Base-by-base conservation (phyloP, 2,113 vertebrate genomes). In the Cyanoramphus novaezelandiae region DNA sequence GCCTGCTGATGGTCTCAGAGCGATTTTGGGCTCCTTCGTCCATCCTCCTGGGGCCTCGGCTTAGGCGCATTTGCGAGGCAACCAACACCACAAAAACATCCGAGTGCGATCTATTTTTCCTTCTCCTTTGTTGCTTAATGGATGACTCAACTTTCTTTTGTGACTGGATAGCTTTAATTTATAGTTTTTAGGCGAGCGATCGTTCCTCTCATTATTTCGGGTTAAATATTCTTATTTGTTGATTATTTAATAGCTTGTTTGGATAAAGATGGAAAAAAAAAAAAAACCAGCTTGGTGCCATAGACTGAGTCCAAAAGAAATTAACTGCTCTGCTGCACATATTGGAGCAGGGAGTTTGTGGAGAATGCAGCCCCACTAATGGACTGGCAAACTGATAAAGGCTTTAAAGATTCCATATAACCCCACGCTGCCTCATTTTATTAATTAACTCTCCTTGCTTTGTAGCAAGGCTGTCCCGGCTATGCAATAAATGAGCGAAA, bases 291-390 rank as follows among this genome's bases (percentile, higher is more conserved):
- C 97, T 97, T 97, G 96, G 96, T 97, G 95, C 97, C 97, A 98
- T 96, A 97, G 97, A 97, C 96, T 7, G 97, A 98, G 97, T 98
- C 98, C 98, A 98, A 98, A 98, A 98, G 97, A 98, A 98, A 98
- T 98, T 98, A 98, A 97, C 97, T 98, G 98, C 98, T 98, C 97
- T 96, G 94, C 94, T 98, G 98, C 97, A 98, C 98, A 97, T 97
- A 97, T 97, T 98, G 97, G 98, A 98, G 97, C 90, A 94, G 97
- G 94, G 97, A 97, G 97, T 96, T 98, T 97, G 93, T 8, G 70
- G 95, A 93, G 96, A 97, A 97, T 97, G 96, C 96, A 91, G 97
- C 88, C 86, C 91, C 76, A 11, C 97, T 97, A 98, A 98, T 97
- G 96, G 97, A 97, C 97, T 96, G 97, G 97, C 97, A 97, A 97